Percentiles rank a stretch among this genome's conserved stretches.
Conservation (phyloP, 2,888 invertebrate species). For the Drosophila crucigera region DNA sequence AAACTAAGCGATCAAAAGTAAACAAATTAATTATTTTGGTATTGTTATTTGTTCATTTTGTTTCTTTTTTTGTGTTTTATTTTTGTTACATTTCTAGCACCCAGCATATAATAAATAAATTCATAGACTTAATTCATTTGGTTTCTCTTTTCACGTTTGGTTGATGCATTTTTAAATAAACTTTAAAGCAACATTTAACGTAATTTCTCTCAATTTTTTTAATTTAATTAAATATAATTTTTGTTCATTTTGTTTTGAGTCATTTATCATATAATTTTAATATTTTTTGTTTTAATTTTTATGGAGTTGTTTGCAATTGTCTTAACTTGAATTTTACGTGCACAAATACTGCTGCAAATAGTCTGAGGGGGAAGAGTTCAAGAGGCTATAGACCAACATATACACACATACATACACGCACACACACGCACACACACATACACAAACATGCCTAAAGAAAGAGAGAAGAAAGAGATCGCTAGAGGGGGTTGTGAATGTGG, state of each 20-base stretch:
- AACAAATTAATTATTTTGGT: constrained; percentile 24
- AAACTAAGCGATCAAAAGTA: constrained; percentile 32
- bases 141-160: constrained; percentile 46
- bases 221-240: not conserved
- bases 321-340: constrained; percentile 31
- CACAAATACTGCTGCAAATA: constrained; percentile 26
- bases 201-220: not conserved
- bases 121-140: constrained; percentile 58
- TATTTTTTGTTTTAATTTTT: not conserved
- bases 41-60: constrained; percentile 32
- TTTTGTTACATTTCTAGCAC: constrained; percentile 73
- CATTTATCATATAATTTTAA: constrained; percentile 17
- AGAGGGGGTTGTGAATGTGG: not conserved
- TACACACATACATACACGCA: not conserved
- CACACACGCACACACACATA: too few relatives aligned
- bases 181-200: constrained; percentile 13
- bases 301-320: constrained; percentile 22
- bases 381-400: constrained; percentile 9
- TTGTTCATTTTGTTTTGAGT: constrained; percentile 9
- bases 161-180: constrained; percentile 34
- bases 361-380: not conserved
- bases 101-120: constrained; percentile 76
- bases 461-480: not conserved
- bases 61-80: constrained; percentile 18
- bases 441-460: too few relatives aligned